Evolutionary conservation across 2,113 vertebrate species (phyloP).

Genomic region (Sapayoa aenigma): DNA sequence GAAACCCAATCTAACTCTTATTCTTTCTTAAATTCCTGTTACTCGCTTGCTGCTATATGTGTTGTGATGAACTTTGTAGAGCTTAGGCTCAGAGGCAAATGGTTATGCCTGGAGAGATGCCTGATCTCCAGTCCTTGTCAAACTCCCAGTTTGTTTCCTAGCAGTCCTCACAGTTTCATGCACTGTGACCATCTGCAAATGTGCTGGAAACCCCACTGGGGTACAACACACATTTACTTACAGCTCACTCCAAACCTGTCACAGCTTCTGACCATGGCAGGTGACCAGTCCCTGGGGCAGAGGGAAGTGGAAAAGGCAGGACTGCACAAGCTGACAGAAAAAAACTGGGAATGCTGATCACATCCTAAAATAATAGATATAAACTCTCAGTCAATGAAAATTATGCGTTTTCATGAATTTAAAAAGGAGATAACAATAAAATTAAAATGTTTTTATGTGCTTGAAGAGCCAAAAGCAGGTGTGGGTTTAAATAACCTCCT

Average conservation of each 20-base stretch:
- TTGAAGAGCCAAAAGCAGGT: not conserved
- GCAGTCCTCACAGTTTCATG: not conserved
- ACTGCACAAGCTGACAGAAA: not conserved
- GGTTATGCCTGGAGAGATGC: not conserved
- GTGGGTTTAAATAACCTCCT: not conserved
- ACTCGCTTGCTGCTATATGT: not conserved
- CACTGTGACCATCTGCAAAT: not conserved
- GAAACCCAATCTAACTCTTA: not conserved
- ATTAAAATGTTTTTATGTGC: not conserved
- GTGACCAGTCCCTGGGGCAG: not conserved
- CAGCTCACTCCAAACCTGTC: accelerated
- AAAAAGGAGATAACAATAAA: not conserved
- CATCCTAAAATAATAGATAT: not conserved
- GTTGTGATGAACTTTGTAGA: not conserved
- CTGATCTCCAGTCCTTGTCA: not conserved
- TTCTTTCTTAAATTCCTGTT: not conserved
- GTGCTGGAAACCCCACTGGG: not conserved
- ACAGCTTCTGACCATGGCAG: not conserved
- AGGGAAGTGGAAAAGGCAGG: not conserved
- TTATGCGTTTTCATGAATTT: not conserved
- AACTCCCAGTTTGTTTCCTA: not conserved
- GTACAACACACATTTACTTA: not conserved
- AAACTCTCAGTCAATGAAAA: not conserved
- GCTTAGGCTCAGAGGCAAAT: not conserved
- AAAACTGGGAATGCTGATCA: not conserved